phyloP scores from a whole-genome alignment of 1,140 invertebrate genomes.

The Zophobas morio region DNA sequence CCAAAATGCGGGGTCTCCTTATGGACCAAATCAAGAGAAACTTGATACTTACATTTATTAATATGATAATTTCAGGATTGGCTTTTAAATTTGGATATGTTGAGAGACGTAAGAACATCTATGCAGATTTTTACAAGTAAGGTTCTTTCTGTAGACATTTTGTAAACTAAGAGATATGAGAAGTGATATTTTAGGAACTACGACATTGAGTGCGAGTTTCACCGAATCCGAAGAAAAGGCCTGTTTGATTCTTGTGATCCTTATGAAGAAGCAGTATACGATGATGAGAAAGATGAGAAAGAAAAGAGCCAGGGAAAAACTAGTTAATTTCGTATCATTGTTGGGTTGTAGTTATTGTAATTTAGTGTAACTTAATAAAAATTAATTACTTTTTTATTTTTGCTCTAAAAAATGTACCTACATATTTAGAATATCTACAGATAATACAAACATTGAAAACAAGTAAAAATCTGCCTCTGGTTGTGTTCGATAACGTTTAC shows the following conservation, averaged over 20 bases:
- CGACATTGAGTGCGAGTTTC: conserved; percentile 49
- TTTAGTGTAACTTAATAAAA: too few species aligned
- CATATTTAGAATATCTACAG: too few species aligned
- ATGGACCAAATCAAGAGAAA: conserved; percentile 35
- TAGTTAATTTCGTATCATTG: too few species aligned
- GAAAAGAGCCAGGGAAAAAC: too few species aligned
- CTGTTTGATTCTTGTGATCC: conserved; percentile 48
- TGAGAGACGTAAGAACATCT: conserved; percentile 20
- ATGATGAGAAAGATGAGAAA: neutral
- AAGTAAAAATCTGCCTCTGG: too few species aligned
- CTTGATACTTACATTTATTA: conserved; percentile 11
- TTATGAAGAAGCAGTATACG: conserved; percentile 5
- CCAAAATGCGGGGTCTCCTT: conserved; percentile 38
- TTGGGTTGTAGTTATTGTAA: too few species aligned
- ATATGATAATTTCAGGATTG: neutral
- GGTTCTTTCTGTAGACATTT: neutral
- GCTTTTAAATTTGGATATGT: conserved; percentile 34
- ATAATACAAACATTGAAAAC: too few species aligned
- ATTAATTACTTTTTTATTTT: too few species aligned
- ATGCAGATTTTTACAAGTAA: conserved; percentile 47
- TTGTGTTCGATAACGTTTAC: neutral
- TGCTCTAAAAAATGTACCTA: too few species aligned
- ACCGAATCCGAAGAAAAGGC: conserved; percentile 46
- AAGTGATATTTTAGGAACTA: conserved; percentile 43
- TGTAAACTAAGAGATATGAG: neutral